Conservation (phyloP, 2,797 vertebrate genomes). For the Falco concolor region DNA sequence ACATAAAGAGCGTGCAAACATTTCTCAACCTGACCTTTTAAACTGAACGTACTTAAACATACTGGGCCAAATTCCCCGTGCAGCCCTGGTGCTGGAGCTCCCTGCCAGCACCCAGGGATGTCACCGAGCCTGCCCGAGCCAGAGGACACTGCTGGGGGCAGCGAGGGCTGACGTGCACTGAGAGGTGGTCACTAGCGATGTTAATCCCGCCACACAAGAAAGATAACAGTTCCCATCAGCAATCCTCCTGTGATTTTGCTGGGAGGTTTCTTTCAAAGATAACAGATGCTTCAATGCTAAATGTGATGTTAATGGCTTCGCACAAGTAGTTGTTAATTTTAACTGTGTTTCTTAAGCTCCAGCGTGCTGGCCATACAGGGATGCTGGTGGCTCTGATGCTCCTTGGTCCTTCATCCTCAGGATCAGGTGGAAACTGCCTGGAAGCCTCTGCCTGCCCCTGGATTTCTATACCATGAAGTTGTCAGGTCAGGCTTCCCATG, state of each 20-base stretch:
- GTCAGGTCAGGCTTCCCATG: neutral
- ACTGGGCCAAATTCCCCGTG: neutral
- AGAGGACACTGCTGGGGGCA: neutral
- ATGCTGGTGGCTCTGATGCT: neutral
- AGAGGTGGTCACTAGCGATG: neutral
- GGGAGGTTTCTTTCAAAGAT: neutral
- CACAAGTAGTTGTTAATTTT: neutral
- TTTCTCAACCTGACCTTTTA: neutral
- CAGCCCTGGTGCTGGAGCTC: neutral
- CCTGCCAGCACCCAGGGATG: neutral
- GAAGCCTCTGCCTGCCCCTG: neutral
- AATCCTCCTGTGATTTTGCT: neutral
- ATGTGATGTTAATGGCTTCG: neutral
- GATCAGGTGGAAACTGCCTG: neutral
- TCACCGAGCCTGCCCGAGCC: neutral
- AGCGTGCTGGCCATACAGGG: fast-evolving
- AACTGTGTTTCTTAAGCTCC: neutral
- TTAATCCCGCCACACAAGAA: neutral
- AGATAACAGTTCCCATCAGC: neutral
- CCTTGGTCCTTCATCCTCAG: neutral
- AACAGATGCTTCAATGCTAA: neutral
- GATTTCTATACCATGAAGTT: neutral
- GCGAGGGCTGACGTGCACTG: neutral
- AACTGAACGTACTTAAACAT: neutral
- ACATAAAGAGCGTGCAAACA: neutral